A percentile compares a stretch with the other conserved stretches of the same genome.
phyloP scores from a whole-genome alignment of 2,888 invertebrate genomes.

The Phania funesta region DNA sequence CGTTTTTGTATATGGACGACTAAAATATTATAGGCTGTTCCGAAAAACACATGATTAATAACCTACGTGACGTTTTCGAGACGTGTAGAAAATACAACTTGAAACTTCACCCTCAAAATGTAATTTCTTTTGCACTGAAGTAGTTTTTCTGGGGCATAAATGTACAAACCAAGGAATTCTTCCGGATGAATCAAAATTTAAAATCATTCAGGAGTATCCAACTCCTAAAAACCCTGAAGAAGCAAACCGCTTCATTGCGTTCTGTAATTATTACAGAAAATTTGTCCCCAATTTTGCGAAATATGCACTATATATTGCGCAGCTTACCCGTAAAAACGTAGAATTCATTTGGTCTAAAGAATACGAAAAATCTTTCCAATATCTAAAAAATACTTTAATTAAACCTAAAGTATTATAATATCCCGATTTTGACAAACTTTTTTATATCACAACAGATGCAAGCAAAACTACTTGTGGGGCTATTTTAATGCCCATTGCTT shows the following conservation, averaged over 20 bases:
- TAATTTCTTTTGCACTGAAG: not conserved
- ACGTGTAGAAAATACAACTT: not conserved
- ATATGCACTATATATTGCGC: not conserved
- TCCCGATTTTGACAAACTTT: slow-evolving; percentile 55
- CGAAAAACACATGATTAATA: too few species aligned
- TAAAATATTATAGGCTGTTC: too few species aligned
- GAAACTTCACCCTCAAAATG: slow-evolving; percentile 2
- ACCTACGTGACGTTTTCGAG: not conserved
- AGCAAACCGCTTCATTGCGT: not conserved
- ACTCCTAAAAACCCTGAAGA: not conserved
- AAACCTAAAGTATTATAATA: slow-evolving; percentile 60
- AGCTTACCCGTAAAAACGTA: not conserved
- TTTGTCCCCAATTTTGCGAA: not conserved
- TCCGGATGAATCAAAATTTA: not conserved
- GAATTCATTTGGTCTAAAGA: not conserved
- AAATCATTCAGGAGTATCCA: not conserved
- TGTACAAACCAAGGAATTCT: slow-evolving; percentile 3
- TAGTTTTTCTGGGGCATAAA: slow-evolving; percentile 1
- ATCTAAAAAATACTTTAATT: too few species aligned
- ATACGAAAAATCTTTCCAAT: too few species aligned
- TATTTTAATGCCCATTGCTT: slow-evolving; percentile 61
- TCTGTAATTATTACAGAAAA: not conserved
- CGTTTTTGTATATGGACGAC: too few species aligned
- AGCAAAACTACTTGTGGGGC: slow-evolving; percentile 62
- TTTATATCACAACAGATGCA: slow-evolving; percentile 64